Evolutionary conservation across 2,888 invertebrate species (phyloP).

Genomic region (Teleogryllus oceanicus): DNA sequence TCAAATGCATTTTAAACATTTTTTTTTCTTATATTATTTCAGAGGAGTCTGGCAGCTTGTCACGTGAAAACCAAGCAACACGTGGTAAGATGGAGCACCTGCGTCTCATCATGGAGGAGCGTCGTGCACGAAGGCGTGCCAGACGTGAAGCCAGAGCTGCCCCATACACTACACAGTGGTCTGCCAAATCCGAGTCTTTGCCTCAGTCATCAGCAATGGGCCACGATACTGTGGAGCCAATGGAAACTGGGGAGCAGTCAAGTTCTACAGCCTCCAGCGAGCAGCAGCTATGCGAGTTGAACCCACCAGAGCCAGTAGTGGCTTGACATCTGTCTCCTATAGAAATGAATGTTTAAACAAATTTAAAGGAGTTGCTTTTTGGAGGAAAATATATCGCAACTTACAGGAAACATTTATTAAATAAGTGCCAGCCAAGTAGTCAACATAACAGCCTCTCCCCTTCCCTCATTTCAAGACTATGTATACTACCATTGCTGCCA

Average conservation of each 20-base stretch:
- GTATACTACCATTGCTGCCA: slow-evolving; percentile 1
- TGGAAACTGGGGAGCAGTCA: slow-evolving; percentile 36
- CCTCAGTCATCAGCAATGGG: slow-evolving; percentile 19
- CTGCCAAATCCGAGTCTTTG: slow-evolving; percentile 36
- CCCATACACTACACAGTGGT: slow-evolving; percentile 43
- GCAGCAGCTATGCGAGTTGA: slow-evolving; percentile 36
- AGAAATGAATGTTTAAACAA: slow-evolving; percentile 19
- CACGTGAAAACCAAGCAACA: slow-evolving; percentile 71
- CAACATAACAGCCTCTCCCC: neutral
- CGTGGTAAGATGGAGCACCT: slow-evolving; percentile 84
- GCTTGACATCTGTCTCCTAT: slow-evolving; percentile 35
- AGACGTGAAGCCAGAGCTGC: slow-evolving; percentile 61
- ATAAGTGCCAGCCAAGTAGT: slow-evolving; percentile 18
- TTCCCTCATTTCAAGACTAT: neutral
- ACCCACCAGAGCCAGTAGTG: slow-evolving; percentile 39
- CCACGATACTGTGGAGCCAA: slow-evolving; percentile 32
- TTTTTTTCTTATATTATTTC: neutral
- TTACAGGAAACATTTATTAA: neutral
- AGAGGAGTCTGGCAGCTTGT: slow-evolving; percentile 50
- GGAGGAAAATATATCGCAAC: neutral
- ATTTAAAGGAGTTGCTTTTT: neutral
- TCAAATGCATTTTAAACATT: neutral
- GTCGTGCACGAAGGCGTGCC: slow-evolving; percentile 63
- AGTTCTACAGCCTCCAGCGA: slow-evolving; percentile 23
- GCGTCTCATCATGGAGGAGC: slow-evolving; percentile 85